These are phyloP conservation scores for Cephalopholis sonnerati DNA, from an alignment of 2,113 vertebrate genomes.

Conservation along the genomic window DNA sequence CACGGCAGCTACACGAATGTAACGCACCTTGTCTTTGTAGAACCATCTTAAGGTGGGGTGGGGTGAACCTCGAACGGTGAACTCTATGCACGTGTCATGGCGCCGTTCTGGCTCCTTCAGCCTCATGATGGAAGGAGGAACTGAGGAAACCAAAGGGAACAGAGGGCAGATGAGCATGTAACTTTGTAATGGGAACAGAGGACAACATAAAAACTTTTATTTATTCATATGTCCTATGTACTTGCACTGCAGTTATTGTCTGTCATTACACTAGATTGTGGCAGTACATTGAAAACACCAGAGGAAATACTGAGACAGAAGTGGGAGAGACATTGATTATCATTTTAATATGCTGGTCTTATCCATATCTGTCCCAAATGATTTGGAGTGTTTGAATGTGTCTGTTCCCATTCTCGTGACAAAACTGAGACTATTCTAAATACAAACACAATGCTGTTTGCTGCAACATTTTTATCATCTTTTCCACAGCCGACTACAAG, in stretches of 20 bases:
- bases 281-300: background rate
- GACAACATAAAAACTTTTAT: too few species aligned
- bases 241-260: background rate
- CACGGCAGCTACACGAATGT: too few species aligned
- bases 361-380: slow-evolving; percentile 31
- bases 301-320: background rate
- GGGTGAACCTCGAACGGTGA: slow-evolving; percentile 92
- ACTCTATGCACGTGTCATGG: slow-evolving; percentile 95
- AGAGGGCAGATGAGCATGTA: background rate
- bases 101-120: slow-evolving; percentile 91
- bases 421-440: background rate
- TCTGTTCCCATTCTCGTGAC: slow-evolving; percentile 12
- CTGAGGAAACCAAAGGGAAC: slow-evolving; percentile 71
- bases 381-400: slow-evolving; percentile 17
- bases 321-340: background rate
- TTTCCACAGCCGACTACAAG: background rate
- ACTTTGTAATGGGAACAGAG: background rate
- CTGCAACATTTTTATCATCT: slow-evolving; percentile 18
- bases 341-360: slow-evolving; percentile 30
- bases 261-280: background rate
- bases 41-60: slow-evolving; percentile 91
- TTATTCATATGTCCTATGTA: background rate
- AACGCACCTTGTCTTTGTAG: slow-evolving; percentile 82
- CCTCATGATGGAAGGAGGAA: slow-evolving; percentile 90
- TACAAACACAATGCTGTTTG: slow-evolving; percentile 41